Conservation (phyloP, 2,797 vertebrate genomes). For the Artibeus jamaicensis region DNA sequence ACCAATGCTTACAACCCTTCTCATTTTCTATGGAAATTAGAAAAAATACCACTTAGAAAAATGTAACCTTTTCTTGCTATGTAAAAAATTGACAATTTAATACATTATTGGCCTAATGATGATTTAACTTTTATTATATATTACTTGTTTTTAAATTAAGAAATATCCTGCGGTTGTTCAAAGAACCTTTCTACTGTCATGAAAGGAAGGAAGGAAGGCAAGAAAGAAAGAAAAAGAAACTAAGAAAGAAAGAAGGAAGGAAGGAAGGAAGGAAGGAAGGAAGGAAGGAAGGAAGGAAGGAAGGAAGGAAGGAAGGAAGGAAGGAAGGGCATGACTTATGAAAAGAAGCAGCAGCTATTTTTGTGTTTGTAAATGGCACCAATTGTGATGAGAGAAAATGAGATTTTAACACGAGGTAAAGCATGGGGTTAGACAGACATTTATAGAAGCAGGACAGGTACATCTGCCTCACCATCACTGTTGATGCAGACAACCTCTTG, state of each 20-base stretch:
- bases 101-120: not conserved
- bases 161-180: not conserved
- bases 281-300: not conserved
- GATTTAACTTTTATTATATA: not conserved
- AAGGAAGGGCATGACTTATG: not conserved
- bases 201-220: fast-evolving
- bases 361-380: not conserved
- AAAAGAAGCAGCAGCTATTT: not conserved
- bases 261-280: not conserved
- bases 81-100: not conserved
- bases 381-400: not conserved
- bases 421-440: not conserved
- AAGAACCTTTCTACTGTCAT: not conserved
- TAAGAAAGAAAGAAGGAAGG: too few species aligned
- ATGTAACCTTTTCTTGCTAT: not conserved
- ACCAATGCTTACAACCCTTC: not conserved
- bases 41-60: not conserved
- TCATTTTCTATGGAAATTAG: not conserved
- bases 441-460: not conserved
- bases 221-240: not conserved
- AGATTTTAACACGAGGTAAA: not conserved
- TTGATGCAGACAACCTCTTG: constrained; percentile 89
- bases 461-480: constrained; percentile 89
- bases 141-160: not conserved
- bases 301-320: not conserved